Conservation (phyloP, 2,797 vertebrate genomes). For the Erethizon dorsatum region DNA sequence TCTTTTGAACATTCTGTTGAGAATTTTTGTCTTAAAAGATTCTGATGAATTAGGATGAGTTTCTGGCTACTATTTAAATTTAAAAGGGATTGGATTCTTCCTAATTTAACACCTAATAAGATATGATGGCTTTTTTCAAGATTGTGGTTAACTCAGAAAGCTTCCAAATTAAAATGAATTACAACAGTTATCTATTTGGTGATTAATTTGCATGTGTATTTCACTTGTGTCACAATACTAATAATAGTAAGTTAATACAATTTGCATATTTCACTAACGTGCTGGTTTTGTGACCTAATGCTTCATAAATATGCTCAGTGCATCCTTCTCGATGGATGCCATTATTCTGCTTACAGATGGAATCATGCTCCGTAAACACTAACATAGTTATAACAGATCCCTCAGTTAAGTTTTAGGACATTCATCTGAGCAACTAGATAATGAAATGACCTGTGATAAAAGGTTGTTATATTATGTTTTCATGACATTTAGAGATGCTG, state of each 20-base stretch:
- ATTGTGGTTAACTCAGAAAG: neutral
- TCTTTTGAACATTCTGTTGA: conserved; percentile 11
- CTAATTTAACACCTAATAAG: neutral
- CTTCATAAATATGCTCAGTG: neutral
- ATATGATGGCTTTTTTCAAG: neutral
- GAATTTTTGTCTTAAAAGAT: neutral
- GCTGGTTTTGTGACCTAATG: neutral
- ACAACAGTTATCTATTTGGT: neutral
- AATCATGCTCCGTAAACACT: conserved; percentile 20
- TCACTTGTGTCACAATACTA: neutral
- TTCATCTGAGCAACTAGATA: neutral
- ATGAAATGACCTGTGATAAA: neutral
- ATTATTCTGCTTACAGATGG: conserved; percentile 28
- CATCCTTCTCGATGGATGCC: neutral
- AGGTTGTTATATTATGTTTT: neutral
- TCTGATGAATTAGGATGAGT: neutral
- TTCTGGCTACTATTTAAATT: conserved; percentile 47
- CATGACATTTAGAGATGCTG: neutral
- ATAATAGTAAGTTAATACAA: neutral
- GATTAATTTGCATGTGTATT: neutral
- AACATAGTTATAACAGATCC: neutral
- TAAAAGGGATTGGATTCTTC: neutral
- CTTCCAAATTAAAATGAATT: conserved; percentile 51
- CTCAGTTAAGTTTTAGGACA: conserved; percentile 13
- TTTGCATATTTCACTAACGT: neutral